Evolutionary conservation across 2,797 vertebrate genomes (phyloP).

Genomic region (Ficedula albicollis): DNA sequence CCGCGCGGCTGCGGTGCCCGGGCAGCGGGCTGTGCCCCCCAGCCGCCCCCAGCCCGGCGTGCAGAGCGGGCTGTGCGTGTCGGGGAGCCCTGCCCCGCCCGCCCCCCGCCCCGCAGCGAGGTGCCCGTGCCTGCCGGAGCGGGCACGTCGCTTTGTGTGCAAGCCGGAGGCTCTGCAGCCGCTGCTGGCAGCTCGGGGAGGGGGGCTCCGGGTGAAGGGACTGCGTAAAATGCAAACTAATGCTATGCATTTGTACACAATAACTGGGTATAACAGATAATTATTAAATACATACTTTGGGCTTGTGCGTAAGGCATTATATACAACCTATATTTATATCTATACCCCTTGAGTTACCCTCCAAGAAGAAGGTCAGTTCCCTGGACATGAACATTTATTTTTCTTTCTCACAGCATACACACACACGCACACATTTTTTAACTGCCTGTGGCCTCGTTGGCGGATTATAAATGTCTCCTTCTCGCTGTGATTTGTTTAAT

Average conservation of each 20-base stretch:
- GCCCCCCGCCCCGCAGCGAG: not conserved
- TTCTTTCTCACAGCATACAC: conserved; percentile 65
- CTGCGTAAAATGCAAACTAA: not conserved
- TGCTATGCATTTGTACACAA: not conserved
- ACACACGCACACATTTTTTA: conserved; percentile 73
- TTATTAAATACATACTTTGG: conserved; percentile 38
- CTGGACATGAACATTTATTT: conserved; percentile 82
- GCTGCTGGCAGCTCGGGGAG: not conserved
- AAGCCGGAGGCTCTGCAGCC: not conserved
- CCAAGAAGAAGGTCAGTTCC: conserved; percentile 85
- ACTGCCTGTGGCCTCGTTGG: conserved; percentile 91
- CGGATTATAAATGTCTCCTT: conserved; percentile 93
- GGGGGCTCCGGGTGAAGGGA: not conserved
- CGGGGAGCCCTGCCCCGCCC: not conserved
- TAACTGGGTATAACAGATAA: conserved; percentile 26
- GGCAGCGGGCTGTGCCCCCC: not conserved
- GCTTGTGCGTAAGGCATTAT: not conserved
- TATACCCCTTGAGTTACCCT: conserved; percentile 69
- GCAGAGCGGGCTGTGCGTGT: not conserved
- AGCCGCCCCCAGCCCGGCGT: rapidly evolving
- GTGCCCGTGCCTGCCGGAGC: not conserved
- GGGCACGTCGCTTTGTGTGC: not conserved
- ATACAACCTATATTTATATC: conserved; percentile 52
- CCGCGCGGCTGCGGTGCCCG: not conserved
- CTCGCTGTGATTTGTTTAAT: conserved; percentile 97